Evolutionary conservation across 2,113 vertebrate species (phyloP), one percentile per base, ranked within the genome.

Genomic region (Coptodon rendalli): DNA sequence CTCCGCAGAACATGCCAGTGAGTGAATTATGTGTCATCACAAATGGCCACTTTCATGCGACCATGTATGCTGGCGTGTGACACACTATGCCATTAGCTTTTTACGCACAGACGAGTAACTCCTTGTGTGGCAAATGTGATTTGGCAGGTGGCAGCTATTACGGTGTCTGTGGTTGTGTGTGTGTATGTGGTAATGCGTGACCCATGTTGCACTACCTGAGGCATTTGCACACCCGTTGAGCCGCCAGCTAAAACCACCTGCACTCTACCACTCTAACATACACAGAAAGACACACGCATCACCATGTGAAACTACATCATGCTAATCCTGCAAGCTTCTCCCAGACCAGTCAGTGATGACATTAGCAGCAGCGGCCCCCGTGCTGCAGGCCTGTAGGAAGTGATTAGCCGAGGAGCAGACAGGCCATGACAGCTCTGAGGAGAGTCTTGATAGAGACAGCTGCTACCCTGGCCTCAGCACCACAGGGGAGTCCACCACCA

Each of bases 401-500:
- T 91, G 93, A 95, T 95, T 95, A 95, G 95, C 90, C 3, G 59
- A 61, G 81, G 89, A 94, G 91, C 92, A 94, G 94, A 92, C 92
- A 94, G 90, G 94, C 89, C 80, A 27, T 92, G 94, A 94, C 95
- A 93, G 95, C 92, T 87, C 90, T 53, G 89, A 94, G 87, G 88
- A 94, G 91, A 93, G 89, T 59, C 91, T 92, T 93, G 93, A 94
- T 93, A 56, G 89, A 92, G 89, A 93, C 95, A 95, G 93, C 94
- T 95, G 95, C 94, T 94, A 87, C 92, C 92, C 86, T 88, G 86
- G 83, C 87, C 91, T 79, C 82, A 80, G 83, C 84, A 93, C 93
- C 89, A 80, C 82, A 79, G 92, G 91, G 89, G 88, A 89, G 87
- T 85, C 82, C 84, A 87, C 24, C 82, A 43, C 71, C 85, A 52